These are phyloP conservation scores for Sebastes wilsoni DNA, from an alignment of 2,797 vertebrate genomes.

Conservation along the genomic window DNA sequence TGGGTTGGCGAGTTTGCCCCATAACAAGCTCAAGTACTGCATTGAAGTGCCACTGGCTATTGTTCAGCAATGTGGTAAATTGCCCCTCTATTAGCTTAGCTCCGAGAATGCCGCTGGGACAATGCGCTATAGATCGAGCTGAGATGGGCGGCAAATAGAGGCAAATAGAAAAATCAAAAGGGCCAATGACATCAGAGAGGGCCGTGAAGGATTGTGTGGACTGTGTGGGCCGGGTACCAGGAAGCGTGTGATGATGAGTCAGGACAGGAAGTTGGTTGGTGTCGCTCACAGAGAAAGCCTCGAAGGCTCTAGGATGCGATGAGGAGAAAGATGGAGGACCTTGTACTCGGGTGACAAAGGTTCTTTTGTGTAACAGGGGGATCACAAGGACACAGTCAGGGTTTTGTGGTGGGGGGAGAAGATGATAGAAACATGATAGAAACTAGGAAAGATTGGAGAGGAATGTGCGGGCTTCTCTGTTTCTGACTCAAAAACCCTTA, in stretches of 20 bases:
- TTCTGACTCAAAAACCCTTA: slow-evolving; percentile 61
- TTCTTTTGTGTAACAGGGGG: slow-evolving; percentile 64
- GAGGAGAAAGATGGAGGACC: slow-evolving; percentile 56
- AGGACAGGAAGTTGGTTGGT: slow-evolving; percentile 73
- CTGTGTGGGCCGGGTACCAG: slow-evolving; percentile 60
- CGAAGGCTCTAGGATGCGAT: slow-evolving; percentile 54
- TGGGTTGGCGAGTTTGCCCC: not conserved
- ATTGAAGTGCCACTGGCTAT: slow-evolving; percentile 37
- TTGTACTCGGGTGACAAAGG: slow-evolving; percentile 63
- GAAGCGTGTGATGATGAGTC: slow-evolving; percentile 70
- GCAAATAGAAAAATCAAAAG: slow-evolving; percentile 67
- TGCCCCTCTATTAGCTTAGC: slow-evolving; percentile 48
- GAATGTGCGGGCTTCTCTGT: slow-evolving; percentile 72
- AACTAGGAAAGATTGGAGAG: slow-evolving; percentile 49
- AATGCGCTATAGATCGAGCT: slow-evolving; percentile 64
- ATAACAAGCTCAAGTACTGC: slow-evolving; percentile 38
- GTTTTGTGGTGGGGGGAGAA: slow-evolving; percentile 58
- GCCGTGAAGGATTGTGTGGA: slow-evolving; percentile 33
- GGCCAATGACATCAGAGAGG: slow-evolving; percentile 58
- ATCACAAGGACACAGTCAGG: slow-evolving; percentile 67
- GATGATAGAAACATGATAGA: slow-evolving; percentile 66
- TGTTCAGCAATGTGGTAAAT: slow-evolving; percentile 60
- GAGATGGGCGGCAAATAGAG: slow-evolving; percentile 31
- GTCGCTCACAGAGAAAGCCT: slow-evolving; percentile 56
- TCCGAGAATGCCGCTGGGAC: slow-evolving; percentile 55